Base-by-base conservation (phyloP, 2,113 vertebrate genomes). In the Oryzias woworae region DNA sequence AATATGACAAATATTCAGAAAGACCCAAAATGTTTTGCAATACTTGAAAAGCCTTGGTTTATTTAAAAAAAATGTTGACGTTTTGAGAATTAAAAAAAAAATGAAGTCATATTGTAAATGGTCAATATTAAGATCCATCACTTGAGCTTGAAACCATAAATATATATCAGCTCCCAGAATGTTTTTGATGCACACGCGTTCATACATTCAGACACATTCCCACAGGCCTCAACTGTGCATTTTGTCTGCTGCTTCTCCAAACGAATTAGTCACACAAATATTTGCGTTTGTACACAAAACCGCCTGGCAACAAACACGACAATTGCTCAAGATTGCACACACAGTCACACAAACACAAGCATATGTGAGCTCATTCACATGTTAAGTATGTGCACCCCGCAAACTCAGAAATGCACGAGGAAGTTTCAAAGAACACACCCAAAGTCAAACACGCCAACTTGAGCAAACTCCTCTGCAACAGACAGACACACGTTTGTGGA, bases 241-340 rank as follows among this genome's bases (percentile, higher is more conserved):
- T 68, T 76, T 71, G 77, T 80, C 81, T 82, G 71, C 81, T 73
- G 71, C 81, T 78, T 36, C 68, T 3, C 44, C 77, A 77, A 83
- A 85, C 41, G n/a, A 84, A 88, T 89, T 85, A 88, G 87, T 91
- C 89, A 90, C 87, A 88, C 80, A 88, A 78, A 59, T 80, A 81
- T 89, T 85, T 87, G 80, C 82, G 64, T 81, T 77, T 57, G 85
- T 70, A 90, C 82, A 83, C 84, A 90, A 84, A 85, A 73, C 80
- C 85, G 23, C 88, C 87, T 61, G 61, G 73, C 71, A 83, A 89
- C 86, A 87, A 85, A 81, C 69, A 78, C 61, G 72, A 75, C 71
- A 79, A 22, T 18, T 36, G 0, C 13, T 72, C 48, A 13, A 22
- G 58, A 61, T 58, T 67, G 62, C 5, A 58, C 74, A 69, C 2